These are phyloP conservation scores for Colossoma macropomum DNA, from an alignment of 2,113 vertebrate genomes.

Conservation along the genomic window DNA sequence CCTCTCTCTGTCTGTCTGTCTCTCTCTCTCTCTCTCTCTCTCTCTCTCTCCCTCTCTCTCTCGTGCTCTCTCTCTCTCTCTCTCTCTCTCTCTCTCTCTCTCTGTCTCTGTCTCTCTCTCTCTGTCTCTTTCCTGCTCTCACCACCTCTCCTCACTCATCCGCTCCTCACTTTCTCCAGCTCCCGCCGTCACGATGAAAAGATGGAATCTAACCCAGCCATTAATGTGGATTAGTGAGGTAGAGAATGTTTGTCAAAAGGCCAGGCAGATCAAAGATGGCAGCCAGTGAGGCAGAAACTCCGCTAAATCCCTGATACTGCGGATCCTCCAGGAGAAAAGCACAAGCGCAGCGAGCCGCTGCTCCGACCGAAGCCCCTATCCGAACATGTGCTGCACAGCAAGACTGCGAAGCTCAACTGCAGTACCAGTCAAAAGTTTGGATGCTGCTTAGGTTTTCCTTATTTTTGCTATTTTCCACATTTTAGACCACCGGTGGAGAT, in stretches of 20 bases:
- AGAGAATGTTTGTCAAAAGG: slow-evolving; percentile 59
- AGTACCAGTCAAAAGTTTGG: no score
- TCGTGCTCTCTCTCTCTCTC: slow-evolving; percentile 10
- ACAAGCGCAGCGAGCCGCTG: no score
- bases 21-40: not conserved
- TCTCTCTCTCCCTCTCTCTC: slow-evolving; percentile 29
- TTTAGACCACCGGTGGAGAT: no score
- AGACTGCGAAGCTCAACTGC: no score
- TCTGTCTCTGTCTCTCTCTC: not conserved
- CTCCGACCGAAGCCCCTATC: not conserved
- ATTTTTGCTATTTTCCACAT: no score
- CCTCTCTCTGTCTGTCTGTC: slow-evolving; percentile 44
- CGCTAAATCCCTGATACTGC: slow-evolving; percentile 38
- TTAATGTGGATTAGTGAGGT: slow-evolving; percentile 61
- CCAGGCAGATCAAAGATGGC: slow-evolving; percentile 52
- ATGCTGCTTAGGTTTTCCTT: no score
- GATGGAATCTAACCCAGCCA: slow-evolving; percentile 57
- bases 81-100: slow-evolving; percentile 18
- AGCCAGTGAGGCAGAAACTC: slow-evolving; percentile 42
- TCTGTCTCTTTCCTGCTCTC: not conserved
- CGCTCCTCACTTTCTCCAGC: slow-evolving; percentile 30
- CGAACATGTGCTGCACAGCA: not conserved
- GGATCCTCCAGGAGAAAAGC: not conserved
- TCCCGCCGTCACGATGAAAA: slow-evolving; percentile 48
- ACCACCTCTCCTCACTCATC: slow-evolving; percentile 43